These are phyloP conservation scores for Myotis vivesi DNA, from an alignment of 2,797 vertebrate species.

Conservation along the genomic window DNA sequence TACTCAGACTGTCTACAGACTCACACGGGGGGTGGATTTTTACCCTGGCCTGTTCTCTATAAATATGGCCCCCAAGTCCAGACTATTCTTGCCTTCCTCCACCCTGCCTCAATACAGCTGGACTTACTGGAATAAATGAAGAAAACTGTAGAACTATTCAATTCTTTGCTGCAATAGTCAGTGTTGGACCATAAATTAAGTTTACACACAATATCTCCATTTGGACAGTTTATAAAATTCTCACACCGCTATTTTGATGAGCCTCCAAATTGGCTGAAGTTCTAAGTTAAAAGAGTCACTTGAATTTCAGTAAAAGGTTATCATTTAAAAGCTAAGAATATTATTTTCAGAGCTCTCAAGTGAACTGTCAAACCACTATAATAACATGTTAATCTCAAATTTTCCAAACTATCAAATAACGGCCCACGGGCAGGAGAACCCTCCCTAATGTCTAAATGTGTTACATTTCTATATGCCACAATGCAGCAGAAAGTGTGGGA, in stretches of 20 bases:
- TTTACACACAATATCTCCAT: background rate
- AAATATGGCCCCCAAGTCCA: background rate
- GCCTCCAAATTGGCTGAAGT: background rate
- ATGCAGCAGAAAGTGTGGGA: background rate
- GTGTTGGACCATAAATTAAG: background rate
- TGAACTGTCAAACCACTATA: background rate
- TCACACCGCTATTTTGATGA: background rate
- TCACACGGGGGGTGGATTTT: background rate
- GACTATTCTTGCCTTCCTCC: background rate
- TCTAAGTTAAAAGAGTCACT: slow-evolving; percentile 27
- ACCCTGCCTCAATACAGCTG: background rate
- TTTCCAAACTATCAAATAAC: background rate
- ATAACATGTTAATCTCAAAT: background rate
- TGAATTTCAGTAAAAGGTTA: slow-evolving; percentile 27
- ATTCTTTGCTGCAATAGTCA: background rate
- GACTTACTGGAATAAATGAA: background rate
- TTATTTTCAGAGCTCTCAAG: slow-evolving; percentile 44
- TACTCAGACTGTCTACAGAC: background rate
- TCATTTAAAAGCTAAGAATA: background rate
- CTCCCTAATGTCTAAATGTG: background rate
- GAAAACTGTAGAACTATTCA: background rate
- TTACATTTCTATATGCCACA: background rate
- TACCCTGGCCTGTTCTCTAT: background rate
- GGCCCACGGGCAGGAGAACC: background rate
- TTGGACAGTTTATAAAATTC: background rate